These are phyloP conservation scores for Arctia plantaginis DNA, from an alignment of 2,888 invertebrate species.

Conservation along the genomic window DNA sequence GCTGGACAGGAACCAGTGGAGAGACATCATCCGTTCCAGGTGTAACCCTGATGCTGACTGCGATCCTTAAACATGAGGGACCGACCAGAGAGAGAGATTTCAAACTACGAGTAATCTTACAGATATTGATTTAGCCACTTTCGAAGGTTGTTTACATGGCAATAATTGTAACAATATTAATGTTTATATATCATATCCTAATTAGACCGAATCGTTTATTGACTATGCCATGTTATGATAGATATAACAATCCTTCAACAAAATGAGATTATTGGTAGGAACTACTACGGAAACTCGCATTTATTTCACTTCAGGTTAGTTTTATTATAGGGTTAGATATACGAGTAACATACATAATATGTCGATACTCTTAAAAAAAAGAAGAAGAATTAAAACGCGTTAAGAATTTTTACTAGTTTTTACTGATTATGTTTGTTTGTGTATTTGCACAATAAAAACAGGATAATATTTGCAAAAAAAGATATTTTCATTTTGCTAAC, in stretches of 20 bases:
- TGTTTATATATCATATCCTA: constrained; percentile 33
- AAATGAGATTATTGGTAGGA: constrained; percentile 41
- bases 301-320: neutral
- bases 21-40: too few species aligned
- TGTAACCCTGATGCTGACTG: too few species aligned
- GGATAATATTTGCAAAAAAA: neutral
- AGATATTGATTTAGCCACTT: neutral
- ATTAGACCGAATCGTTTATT: constrained; percentile 44
- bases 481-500: too few species aligned
- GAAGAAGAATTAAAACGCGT: too few species aligned
- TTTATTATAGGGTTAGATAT: too few species aligned
- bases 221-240: constrained; percentile 36
- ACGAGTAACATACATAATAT: too few species aligned
- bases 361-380: too few species aligned
- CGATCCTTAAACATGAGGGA: too few species aligned
- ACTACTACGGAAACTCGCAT: constrained; percentile 31
- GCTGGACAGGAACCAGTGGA: too few species aligned
- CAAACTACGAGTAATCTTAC: neutral
- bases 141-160: constrained; percentile 19
- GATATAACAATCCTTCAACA: constrained; percentile 46
- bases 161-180: constrained; percentile 7
- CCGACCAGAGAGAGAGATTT: too few species aligned
- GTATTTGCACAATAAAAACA: too few species aligned
- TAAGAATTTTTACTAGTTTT: neutral
- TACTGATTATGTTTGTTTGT: too few species aligned